Evolutionary conservation across 1,140 invertebrate genomes (phyloP), one percentile per base, ranked within the genome.

Genomic region (Tetraneura akinire): DNA sequence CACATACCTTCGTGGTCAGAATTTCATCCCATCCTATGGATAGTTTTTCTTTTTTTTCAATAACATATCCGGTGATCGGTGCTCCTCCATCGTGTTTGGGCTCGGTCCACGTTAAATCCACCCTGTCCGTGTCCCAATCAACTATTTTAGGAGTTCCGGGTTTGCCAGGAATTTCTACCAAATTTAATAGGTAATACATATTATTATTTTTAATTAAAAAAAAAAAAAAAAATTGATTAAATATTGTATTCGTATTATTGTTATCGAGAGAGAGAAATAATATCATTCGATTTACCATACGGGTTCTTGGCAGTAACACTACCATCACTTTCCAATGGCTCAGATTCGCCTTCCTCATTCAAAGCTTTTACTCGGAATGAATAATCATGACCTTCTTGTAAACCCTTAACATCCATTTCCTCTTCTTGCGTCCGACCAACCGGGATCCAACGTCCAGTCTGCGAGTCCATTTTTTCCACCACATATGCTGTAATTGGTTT

Each of bases 331-430:
- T 94, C 92, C 66, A 99, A 85, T 26, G 96, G 96, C 84, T 99
- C 97, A 29, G 96, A 97, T 87, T 97, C 96, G 5, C 98, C 98
- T 87, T 99, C 96, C 71, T 96, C 94, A 84, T 99, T 99, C 62
- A 98, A 90, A n/a, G 98, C 97, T 85, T 94, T 97, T 0, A 99
- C 96, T 82, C 97, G 90, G 88, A 98, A 99, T 86, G 97, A 91
- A 86, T 99, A 99, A 84, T 96, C 93, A 85, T 98, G 95, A 26
- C 95, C 96, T 85, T 96, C 95, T 84, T 93, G 91, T 62, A 98
- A 88, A 64, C 96, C 96, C 84, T 94, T 94, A 45, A 98, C 90
- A 82, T 97, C 94, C 89, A 95, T 91, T 87, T 96, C 94, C 0
- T 94, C 92, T 83, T 95, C 93, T 66, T 83, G 84, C 11, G 93